Evolutionary conservation across 2,888 invertebrate species (phyloP).

Genomic region (Plagodis dolabraria): DNA sequence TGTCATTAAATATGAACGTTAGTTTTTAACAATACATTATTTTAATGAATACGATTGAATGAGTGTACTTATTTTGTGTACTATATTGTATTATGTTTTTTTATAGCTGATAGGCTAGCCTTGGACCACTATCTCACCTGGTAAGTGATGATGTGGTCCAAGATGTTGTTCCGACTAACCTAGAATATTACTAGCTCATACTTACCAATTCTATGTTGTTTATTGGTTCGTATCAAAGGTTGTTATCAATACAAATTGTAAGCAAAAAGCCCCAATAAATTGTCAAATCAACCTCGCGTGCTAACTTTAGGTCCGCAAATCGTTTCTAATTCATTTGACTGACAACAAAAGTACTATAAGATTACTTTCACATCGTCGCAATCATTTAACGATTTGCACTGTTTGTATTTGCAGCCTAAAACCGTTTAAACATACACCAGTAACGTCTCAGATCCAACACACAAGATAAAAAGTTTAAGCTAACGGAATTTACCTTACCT

Average conservation of each 20-base stretch:
- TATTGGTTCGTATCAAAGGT: not conserved
- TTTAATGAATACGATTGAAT: too few species aligned
- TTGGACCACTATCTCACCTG: too few species aligned
- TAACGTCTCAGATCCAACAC: not conserved
- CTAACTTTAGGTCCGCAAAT: constrained; percentile 6
- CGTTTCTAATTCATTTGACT: constrained; percentile 38
- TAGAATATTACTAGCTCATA: too few species aligned
- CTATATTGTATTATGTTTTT: too few species aligned
- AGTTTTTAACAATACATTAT: too few species aligned
- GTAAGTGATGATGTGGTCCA: too few species aligned
- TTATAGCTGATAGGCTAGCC: too few species aligned
- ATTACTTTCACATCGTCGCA: constrained; percentile 15
- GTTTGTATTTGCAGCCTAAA: not conserved
- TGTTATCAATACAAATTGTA: too few species aligned
- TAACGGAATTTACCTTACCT: too few species aligned
- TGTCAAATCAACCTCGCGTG: constrained; percentile 25
- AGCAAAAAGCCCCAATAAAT: constrained; percentile 6
- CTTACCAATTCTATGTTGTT: not conserved
- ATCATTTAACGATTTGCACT: constrained; percentile 17
- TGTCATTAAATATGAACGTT: too few species aligned
- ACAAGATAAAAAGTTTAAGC: not conserved
- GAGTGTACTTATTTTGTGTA: too few species aligned
- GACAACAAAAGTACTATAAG: constrained; percentile 41
- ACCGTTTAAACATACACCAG: not conserved
- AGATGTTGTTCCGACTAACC: too few species aligned